A percentile compares a stretch with the other conserved stretches of the same genome.
These are phyloP conservation scores for Andrena bicolor DNA, from an alignment of 2,888 invertebrate species.

Conservation along the genomic window DNA sequence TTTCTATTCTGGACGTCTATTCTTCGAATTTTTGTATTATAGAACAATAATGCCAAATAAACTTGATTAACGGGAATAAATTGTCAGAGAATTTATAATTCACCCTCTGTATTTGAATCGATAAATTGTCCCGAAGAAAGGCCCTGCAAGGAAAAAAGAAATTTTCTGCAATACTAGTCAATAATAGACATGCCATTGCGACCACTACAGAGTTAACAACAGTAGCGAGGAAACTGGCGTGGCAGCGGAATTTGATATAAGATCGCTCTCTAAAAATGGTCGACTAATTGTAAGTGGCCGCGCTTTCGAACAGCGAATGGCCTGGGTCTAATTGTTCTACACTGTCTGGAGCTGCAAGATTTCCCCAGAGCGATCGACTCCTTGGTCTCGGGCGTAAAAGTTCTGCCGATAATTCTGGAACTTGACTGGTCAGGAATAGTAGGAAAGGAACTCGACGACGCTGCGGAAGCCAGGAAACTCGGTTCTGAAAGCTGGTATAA, in stretches of 20 bases:
- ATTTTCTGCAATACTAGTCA: too few relatives aligned
- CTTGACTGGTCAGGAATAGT: slow-evolving; percentile 33
- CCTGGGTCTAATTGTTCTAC: slow-evolving; percentile 62
- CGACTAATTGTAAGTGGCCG: slow-evolving; percentile 8
- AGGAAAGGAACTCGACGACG: slow-evolving; percentile 23
- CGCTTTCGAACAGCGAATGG: slow-evolving; percentile 35
- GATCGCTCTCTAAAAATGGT: slow-evolving; percentile 3
- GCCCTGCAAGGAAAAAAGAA: too few relatives aligned
- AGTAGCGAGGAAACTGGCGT: not conserved
- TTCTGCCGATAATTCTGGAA: slow-evolving; percentile 66
- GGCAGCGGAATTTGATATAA: slow-evolving; percentile 4
- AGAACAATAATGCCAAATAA: too few relatives aligned
- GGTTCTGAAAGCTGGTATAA: slow-evolving; percentile 43
- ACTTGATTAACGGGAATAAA: too few relatives aligned
- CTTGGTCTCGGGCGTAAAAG: slow-evolving; percentile 52
- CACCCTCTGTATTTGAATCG: too few relatives aligned
- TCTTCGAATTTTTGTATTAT: too few relatives aligned
- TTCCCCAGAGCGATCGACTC: slow-evolving; percentile 68
- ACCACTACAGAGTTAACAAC: too few relatives aligned
- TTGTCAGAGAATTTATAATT: too few relatives aligned
- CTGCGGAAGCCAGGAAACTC: slow-evolving; percentile 32
- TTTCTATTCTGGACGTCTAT: too few relatives aligned
- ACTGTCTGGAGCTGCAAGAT: slow-evolving; percentile 55
- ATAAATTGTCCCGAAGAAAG: too few relatives aligned
- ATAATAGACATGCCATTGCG: too few relatives aligned